Conservation (phyloP, 2,888 invertebrate species). For the Formica aserva region DNA sequence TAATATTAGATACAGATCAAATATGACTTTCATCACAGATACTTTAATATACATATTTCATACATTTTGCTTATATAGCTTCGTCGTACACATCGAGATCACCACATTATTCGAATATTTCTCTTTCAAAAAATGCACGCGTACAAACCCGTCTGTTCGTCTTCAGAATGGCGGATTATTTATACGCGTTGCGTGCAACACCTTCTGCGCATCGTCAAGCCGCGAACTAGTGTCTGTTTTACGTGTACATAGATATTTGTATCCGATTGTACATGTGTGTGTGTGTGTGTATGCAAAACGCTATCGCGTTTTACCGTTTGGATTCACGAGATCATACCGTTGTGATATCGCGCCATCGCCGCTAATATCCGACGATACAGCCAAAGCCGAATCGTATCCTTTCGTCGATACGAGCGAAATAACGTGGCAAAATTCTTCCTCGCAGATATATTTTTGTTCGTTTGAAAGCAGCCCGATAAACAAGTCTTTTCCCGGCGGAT, state of each 20-base stretch:
- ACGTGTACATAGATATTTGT: conserved; percentile 1
- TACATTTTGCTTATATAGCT: neutral
- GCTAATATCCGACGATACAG: conserved; percentile 57
- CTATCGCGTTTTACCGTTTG: conserved; percentile 68
- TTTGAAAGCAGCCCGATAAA: neutral
- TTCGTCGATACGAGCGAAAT: conserved; percentile 32
- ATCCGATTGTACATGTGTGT: neutral
- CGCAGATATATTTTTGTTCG: neutral
- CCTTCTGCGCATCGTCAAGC: conserved; percentile 41
- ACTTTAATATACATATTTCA: neutral
- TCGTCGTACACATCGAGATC: neutral
- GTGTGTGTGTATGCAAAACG: conserved; percentile 38
- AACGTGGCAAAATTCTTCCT: conserved; percentile 10
- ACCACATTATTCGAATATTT: conserved; percentile 6
- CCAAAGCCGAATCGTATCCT: conserved; percentile 36
- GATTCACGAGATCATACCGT: conserved; percentile 66
- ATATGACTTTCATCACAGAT: neutral
- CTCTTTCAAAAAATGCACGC: neutral
- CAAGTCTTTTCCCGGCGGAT: neutral
- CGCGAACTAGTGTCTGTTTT: conserved; percentile 33
- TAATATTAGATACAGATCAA: neutral
- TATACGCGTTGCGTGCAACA: conserved; percentile 70
- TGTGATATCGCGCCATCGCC: conserved; percentile 63
- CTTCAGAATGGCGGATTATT: conserved; percentile 50
- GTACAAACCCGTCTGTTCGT: neutral